Percentiles rank a stretch among this genome's conserved stretches.
These are phyloP conservation scores for Bujurquina vittata DNA, from an alignment of 2,113 vertebrate genomes.

Conservation along the genomic window DNA sequence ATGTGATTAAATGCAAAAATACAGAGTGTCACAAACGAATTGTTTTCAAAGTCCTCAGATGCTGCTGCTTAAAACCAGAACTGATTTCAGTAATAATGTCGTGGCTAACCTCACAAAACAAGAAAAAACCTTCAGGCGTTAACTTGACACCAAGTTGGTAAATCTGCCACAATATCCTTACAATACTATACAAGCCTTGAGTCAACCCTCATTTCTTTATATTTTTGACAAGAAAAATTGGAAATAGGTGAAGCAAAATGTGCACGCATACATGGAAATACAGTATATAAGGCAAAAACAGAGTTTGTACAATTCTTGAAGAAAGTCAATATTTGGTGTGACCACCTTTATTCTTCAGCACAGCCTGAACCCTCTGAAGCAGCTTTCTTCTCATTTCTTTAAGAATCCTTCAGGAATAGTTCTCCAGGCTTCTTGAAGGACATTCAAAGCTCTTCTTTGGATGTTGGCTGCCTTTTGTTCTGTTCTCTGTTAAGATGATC, in stretches of 20 bases:
- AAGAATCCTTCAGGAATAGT: not conserved
- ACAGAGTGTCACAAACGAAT: not conserved
- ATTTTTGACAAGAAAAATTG: not conserved
- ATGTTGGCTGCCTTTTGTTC: not conserved
- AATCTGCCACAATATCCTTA: not conserved
- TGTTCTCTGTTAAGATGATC: not conserved
- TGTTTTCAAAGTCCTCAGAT: not conserved
- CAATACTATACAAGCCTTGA: not conserved
- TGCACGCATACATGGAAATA: not conserved
- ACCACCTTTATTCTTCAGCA: not conserved
- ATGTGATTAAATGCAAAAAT: not conserved
- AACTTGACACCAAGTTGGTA: not conserved
- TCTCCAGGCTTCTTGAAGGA: not conserved
- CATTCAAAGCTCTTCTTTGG: not conserved
- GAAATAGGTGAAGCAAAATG: not conserved
- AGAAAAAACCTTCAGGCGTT: not conserved
- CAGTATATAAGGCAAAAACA: not conserved
- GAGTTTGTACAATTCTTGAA: not conserved
- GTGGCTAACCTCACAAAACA: not conserved
- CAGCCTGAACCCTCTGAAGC: not conserved
- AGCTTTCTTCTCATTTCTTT: not conserved
- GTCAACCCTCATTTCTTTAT: not conserved
- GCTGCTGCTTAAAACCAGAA: not conserved
- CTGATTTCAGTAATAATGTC: not conserved
- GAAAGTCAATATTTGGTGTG: not conserved